phyloP scores from a whole-genome alignment of 2,113 vertebrate genomes.

The Pipa parva region DNA sequence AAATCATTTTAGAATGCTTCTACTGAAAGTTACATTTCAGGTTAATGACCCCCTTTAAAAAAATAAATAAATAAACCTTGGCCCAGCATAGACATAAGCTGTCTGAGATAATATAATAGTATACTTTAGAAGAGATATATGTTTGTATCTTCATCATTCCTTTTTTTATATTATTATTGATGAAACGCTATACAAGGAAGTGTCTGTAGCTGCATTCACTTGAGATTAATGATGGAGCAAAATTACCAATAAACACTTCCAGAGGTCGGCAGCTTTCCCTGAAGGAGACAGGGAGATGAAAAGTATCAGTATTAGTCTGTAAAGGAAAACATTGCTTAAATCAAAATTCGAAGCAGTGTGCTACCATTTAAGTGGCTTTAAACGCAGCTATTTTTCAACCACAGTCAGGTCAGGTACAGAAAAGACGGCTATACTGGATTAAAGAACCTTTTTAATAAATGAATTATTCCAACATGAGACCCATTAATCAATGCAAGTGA shows the following conservation, averaged over 20 bases:
- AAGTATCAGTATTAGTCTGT: neutral
- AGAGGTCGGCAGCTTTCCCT: neutral
- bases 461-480: conserved; percentile 18
- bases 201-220: neutral
- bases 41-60: too few species aligned
- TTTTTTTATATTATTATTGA: neutral
- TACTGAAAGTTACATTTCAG: too few species aligned
- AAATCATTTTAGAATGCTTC: too few species aligned
- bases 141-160: neutral
- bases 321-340: conserved; percentile 15
- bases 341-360: conserved; percentile 20
- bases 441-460: conserved; percentile 30
- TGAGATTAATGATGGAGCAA: neutral
- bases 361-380: conserved; percentile 33
- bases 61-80: too few species aligned
- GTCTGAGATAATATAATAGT: too few species aligned
- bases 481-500: conserved; percentile 33
- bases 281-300: neutral
- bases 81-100: too few species aligned
- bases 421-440: conserved; percentile 12
- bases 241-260: neutral
- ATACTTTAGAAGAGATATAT: neutral
- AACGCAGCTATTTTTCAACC: conserved; percentile 36
- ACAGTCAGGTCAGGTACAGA: conserved; percentile 1
- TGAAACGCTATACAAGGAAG: neutral